Base-by-base conservation (phyloP, 2,113 vertebrate species). In the human region DNA sequence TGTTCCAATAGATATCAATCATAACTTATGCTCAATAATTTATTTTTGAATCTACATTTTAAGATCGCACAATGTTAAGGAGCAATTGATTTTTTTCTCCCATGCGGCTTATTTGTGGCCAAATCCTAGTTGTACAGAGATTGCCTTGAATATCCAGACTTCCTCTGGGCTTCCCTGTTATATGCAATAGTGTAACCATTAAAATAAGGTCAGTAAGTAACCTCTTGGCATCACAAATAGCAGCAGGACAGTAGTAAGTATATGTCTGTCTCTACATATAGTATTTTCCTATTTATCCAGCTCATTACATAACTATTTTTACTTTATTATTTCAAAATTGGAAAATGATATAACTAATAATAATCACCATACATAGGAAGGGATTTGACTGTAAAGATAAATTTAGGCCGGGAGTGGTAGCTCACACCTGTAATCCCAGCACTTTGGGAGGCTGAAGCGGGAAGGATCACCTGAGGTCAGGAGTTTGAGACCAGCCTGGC, bases 1-100 rank as follows among this genome's bases (percentile, higher is more conserved):
- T 98, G 95, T 97, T 97, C 59, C 86, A 98, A 32, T 91, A 97
- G 96, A 97, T 98, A 96, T 97, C 96, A 98, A 66, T 97, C 72
- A 87, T 98, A 97, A 98, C 95, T 72, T 86, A 94, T 78, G 45
- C 27, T 17, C 11, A 38, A 1, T 73, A 59, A 95, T 87, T 92
- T 98, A 95, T 80, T 86, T 96, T 95, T 93, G 18, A 89, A 87
- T 92, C 12, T 89, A 2, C 88, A 40, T 97, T 90, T 95, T 55
- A 35, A 88, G 76, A 85, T 89, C 90, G 64, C 66, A 64, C 13
- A 90, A 40, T 88, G n/a, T 85, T 50, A 93, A 95, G 70, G 78
- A 95, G 18, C 43, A 89, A 57, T 91, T 81, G 81, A 80, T 89
- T 61, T 55, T 40, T 9, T 1, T 11, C 13, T 11, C 32, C 38